Evolutionary conservation across 92 coral and sea anemone genomes (phyloP).

Genomic region (Siderastrea radians): DNA sequence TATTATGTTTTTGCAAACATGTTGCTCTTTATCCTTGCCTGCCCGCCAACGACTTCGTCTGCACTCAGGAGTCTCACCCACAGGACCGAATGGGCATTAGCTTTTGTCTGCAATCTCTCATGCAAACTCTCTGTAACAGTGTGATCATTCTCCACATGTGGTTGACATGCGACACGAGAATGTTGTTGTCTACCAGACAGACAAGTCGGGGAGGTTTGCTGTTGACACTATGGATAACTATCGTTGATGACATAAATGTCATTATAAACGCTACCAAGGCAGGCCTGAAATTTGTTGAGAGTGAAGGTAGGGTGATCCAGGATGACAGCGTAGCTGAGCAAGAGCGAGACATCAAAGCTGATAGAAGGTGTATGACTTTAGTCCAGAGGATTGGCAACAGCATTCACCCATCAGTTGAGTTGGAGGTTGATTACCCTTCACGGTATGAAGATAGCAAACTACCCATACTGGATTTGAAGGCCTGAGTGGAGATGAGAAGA

Average conservation of each 20-base stretch:
- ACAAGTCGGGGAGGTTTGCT: slow-evolving; percentile 27
- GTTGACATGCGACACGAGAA: slow-evolving; percentile 1
- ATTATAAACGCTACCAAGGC: no score
- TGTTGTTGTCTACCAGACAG: slow-evolving; percentile 15
- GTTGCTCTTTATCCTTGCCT: slow-evolving; percentile 56
- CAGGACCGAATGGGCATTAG: slow-evolving; percentile 57
- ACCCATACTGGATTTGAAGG: slow-evolving; percentile 29
- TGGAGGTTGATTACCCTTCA: slow-evolving; percentile 37
- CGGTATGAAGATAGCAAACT: slow-evolving; percentile 8
- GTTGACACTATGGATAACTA: slow-evolving; percentile 21
- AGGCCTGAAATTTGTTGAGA: no score
- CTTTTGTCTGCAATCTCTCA: slow-evolving; percentile 16
- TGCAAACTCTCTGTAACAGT: not conserved
- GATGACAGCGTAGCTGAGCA: no score
- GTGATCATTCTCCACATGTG: not conserved
- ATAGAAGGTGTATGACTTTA: no score
- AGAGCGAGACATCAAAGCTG: no score
- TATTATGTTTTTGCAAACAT: not conserved
- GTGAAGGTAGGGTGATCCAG: no score
- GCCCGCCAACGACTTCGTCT: slow-evolving; percentile 39
- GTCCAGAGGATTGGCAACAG: slow-evolving; percentile 6
- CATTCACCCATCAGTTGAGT: slow-evolving; percentile 5
- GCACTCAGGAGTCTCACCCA: slow-evolving; percentile 45
- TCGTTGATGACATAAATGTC: no score
- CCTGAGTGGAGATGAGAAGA: not conserved